These are phyloP conservation scores for Amblyornis subalaris DNA, from an alignment of 2,113 vertebrate species.

Conservation along the genomic window DNA sequence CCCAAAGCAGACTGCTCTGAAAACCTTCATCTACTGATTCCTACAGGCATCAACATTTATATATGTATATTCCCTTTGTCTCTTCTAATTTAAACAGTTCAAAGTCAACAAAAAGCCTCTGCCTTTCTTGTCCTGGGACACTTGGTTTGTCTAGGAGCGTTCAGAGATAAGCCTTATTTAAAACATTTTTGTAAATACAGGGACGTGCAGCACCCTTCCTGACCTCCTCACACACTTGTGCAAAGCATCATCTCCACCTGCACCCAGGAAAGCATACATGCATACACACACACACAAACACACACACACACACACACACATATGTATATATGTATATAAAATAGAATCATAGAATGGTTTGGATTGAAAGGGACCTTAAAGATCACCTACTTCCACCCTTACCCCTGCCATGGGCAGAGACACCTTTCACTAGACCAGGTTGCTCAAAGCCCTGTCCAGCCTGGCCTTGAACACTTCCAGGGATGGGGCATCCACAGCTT, in stretches of 20 bases:
- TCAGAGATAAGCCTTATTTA: not conserved
- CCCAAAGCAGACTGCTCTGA: not conserved
- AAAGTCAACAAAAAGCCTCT: not conserved
- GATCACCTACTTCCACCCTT: not conserved
- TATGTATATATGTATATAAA: not conserved
- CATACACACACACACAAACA: too few relatives aligned
- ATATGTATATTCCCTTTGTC: not conserved
- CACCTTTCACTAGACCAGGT: not conserved
- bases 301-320: not conserved
- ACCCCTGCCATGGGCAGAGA: not conserved
- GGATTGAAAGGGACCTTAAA: not conserved
- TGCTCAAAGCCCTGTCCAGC: not conserved
- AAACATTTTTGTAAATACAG: not conserved
- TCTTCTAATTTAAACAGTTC: not conserved
- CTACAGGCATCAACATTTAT: not conserved
- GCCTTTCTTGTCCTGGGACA: accelerated
- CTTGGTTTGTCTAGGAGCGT: not conserved
- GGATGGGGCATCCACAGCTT: not conserved
- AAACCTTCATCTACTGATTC: not conserved
- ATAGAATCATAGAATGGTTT: not conserved
- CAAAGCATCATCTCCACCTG: not conserved
- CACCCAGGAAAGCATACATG: too few relatives aligned
- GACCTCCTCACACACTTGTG: not conserved
- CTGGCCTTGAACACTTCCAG: not conserved
- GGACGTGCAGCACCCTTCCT: not conserved